A percentile compares a stretch with the other conserved stretches of the same genome.
Evolutionary conservation across 2,113 vertebrate genomes (phyloP).

Genomic region (Aptenodytes patagonicus): DNA sequence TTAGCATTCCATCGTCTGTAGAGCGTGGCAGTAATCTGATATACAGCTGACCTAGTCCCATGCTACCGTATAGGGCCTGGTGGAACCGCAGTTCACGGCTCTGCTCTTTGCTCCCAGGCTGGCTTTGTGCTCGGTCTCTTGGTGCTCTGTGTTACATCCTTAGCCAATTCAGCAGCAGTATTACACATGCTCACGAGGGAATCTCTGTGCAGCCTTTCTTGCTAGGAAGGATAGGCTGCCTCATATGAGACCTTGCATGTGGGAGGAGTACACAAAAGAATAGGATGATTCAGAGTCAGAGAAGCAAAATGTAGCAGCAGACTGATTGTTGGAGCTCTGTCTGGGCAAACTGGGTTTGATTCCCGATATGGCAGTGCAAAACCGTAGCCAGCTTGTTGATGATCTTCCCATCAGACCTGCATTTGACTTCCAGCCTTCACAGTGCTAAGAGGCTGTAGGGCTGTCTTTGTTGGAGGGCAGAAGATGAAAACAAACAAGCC

Average conservation of each 20-base stretch:
- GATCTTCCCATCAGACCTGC: not conserved
- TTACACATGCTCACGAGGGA: conserved; percentile 17
- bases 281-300: conserved; percentile 35
- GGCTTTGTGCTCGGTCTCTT: not conserved
- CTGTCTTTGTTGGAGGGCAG: not conserved
- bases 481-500: not conserved
- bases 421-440: not conserved
- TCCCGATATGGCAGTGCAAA: not conserved
- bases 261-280: conserved; percentile 39
- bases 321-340: not conserved
- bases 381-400: not conserved
- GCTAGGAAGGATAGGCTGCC: not conserved
- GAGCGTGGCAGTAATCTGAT: not conserved
- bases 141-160: not conserved
- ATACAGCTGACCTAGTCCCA: not conserved
- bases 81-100: not conserved
- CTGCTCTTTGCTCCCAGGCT: not conserved
- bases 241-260: conserved; percentile 15
- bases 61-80: not conserved
- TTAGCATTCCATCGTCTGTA: not conserved
- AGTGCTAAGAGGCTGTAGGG: not conserved
- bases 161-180: conserved; percentile 20
- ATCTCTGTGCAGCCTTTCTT: not conserved
- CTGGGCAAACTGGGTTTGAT: not conserved
- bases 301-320: not conserved